Conservation (phyloP, 2,797 vertebrate genomes). For the Buceros bicornis region DNA sequence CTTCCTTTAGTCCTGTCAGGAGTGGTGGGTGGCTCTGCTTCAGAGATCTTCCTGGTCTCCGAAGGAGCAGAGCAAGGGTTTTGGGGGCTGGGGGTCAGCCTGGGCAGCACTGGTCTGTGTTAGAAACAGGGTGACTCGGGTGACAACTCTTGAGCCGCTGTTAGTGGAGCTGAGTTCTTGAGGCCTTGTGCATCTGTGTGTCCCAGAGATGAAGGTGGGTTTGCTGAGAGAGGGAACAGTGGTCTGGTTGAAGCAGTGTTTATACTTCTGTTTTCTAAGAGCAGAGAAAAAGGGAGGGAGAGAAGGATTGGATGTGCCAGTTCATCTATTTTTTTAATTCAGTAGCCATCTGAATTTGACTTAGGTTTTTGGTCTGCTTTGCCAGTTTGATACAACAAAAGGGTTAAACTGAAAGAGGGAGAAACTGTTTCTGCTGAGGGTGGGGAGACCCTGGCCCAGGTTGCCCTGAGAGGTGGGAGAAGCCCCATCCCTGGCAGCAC, state of each 20-base stretch:
- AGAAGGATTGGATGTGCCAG: not conserved
- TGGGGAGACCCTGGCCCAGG: too few species aligned
- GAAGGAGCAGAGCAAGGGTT: fast-evolving
- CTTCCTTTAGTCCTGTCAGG: not conserved
- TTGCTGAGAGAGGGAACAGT: fast-evolving
- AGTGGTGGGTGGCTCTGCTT: not conserved
- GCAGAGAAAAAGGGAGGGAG: not conserved
- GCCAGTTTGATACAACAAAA: not conserved
- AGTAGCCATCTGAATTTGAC: not conserved
- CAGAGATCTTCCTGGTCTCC: not conserved
- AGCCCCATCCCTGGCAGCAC: too few species aligned
- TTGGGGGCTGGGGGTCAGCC: not conserved
- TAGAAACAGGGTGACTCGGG: fast-evolving
- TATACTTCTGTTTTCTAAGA: not conserved
- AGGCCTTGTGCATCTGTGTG: not conserved
- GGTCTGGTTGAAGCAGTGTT: not conserved
- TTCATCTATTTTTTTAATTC: not conserved
- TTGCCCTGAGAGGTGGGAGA: too few species aligned
- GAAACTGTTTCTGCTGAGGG: too few species aligned
- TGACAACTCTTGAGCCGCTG: not conserved
- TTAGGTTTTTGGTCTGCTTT: fast-evolving
- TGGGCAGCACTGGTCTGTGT: fast-evolving
- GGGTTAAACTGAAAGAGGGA: too few species aligned
- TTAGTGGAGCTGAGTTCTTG: fast-evolving
- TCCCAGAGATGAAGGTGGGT: not conserved